These are phyloP conservation scores for Synergus gifuensis DNA, from an alignment of 2,888 invertebrate genomes.

Conservation along the genomic window DNA sequence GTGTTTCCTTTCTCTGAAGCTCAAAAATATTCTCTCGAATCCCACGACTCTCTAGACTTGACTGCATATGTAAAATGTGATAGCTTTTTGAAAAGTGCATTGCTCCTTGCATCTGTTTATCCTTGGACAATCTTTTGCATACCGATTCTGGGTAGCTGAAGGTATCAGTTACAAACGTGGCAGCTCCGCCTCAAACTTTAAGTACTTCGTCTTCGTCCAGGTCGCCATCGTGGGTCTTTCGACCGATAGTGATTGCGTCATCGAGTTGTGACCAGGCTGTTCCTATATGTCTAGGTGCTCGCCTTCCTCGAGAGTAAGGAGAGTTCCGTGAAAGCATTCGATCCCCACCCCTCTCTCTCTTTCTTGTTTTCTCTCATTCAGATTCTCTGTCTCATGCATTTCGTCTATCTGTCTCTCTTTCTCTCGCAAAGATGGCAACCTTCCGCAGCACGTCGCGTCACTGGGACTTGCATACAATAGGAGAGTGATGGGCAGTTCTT, in stretches of 20 bases:
- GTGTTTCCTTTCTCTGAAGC: neutral
- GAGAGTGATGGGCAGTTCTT: constrained; percentile 44
- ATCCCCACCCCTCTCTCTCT: neutral
- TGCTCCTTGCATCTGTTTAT: constrained; percentile 2
- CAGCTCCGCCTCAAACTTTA: constrained; percentile 36
- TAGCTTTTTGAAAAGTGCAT: constrained; percentile 4
- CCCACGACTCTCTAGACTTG: neutral
- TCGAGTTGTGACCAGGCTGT: constrained; percentile 36
- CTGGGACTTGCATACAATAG: constrained; percentile 42
- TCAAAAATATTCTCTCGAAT: neutral
- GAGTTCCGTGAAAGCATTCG: constrained; percentile 2
- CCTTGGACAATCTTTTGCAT: constrained; percentile 38
- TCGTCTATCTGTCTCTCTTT: constrained; percentile 16
- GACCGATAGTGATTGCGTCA: constrained; percentile 41
- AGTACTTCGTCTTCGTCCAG: constrained; percentile 40
- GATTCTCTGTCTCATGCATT: neutral
- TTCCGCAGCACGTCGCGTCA: constrained; percentile 21
- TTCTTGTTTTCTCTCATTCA: neutral
- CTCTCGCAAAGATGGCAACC: constrained; percentile 1
- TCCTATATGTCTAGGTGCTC: constrained; percentile 36
- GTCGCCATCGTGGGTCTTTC: constrained; percentile 19
- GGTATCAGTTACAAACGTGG: constrained; percentile 33
- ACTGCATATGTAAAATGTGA: neutral
- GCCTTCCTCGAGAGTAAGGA: constrained; percentile 10
- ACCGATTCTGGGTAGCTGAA: constrained; percentile 14